Evolutionary conservation across 2,113 vertebrate genomes (phyloP), one percentile per base, ranked within the genome.

Genomic region (Sitta europaea): DNA sequence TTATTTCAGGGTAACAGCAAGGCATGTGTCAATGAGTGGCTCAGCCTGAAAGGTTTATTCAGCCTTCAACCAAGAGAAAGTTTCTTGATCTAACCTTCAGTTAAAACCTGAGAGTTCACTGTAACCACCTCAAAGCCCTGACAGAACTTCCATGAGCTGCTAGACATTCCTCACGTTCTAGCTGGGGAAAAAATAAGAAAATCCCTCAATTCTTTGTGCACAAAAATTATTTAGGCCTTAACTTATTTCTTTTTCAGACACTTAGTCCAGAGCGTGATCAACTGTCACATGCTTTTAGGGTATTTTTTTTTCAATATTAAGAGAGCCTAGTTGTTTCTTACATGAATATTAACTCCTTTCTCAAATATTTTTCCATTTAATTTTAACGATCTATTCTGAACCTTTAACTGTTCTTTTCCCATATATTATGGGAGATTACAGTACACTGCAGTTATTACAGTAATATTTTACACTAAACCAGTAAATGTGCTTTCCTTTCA

Each of bases 61-160:
- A 90, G 66, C 23, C 50, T 79, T 76, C 0, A 0, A 75, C 50
- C 58, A 86, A 45, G 36, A 78, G 76, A 51, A 88, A 50, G 54
- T 61, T 86, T 77, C 78, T 90, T 86, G 74, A 92, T 76, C 66
- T 82, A 86, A 65, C 33, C 40, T 78, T 80, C 89, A 81, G 68
- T 80, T 92, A 89, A 80, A 94, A 84, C 54, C 78, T 4, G 3
- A 27, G 35, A 74, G 29, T 15, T 75, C 66, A 63, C 48, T 53
- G 57, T 16, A 88, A 95, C 73, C 80, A 92, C 73, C 83, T 90
- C 95, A 95, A 96, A 93, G 88, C 45, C 70, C 45, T 50, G 48
- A 23, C 43, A 59, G 72, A 92, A 84, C 72, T 35, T 86, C 45
- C 57, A 84, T 0, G 8, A 86, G 28, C 68, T 53, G 24, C 42